Evolutionary conservation across 2,888 invertebrate species (phyloP), one percentile per base, ranked within the genome.

Genomic region (Perizoma flavofasciatum): DNA sequence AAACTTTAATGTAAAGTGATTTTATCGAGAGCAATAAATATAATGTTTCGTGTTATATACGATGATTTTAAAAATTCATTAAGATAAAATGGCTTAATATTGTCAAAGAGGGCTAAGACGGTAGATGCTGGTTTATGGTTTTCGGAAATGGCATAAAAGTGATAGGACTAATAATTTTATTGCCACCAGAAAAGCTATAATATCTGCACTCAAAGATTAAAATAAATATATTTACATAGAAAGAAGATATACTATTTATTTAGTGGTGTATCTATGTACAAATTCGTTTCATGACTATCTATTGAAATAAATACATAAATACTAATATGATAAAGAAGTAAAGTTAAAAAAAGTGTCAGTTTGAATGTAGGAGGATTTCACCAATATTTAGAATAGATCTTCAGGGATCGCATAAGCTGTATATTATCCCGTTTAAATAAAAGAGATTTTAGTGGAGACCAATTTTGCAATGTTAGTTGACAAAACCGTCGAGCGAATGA

Each of bases 1-100:
- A 81, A 84, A 84, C 61, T 79, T 83, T 83, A 73, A 83, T 80
- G 74, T 74, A 74, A 73, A 79, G 77, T 79, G 79, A 71, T 66
- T 67, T 59, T 50, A 78, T 78, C 72, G 59, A 56, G 59, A 55
- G 65, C 52, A 39, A 63, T 67, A 65, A 67, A 67, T 67, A 65
- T 59, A 65, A 61, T 51, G 61, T 61, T 61, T 61, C 49, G 41
- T 44, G 41, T 57, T 55, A 65, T 46, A 67, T 59, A 67, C 41
- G 54, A 59, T 45, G 45, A 61, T 61, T 63, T 63, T 59, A 62
- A 63, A 62, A 46, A 58, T 51, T 61, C 55, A 61, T 67, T 59
- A 60, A 49, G 59, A 64, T 67, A 60, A 60, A 59, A 65, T 61
- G 54, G 49, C 64, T 67, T 63, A 55, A 63, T 65, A 60, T 44